Base-by-base conservation (phyloP, 1,140 invertebrate genomes). In the Solenopsis fugax region DNA sequence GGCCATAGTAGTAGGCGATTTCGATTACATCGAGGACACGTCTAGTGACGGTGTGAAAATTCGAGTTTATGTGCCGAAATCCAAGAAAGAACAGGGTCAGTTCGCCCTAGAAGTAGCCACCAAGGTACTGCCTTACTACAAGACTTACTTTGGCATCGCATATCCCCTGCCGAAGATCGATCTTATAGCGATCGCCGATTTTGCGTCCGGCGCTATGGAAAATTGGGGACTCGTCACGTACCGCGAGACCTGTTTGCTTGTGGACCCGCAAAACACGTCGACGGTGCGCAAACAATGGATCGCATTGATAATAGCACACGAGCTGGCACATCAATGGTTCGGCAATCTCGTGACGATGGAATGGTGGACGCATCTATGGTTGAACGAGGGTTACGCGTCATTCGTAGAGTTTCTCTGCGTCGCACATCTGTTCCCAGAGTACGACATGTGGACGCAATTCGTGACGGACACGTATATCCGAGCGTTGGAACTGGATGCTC, bases 121-220 rank as follows among this genome's bases (percentile, higher is more conserved):
- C 2, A 97, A 98, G 96, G 97, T 98, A 16, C 93, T 99, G 29
- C 98, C 98, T 0, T 99, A 98, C 93, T 99, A 99, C 94, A 98
- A 99, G 91, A 97, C 98, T 37, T 99, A 99, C 93, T 99, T 99
- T 95, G 97, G 98, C 84, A 98, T 99, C 88, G 97, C 98, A 1
- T 99, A 99, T 96, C 99, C 99, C 0, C 94, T 99, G 58, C 98
- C 98, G 12, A 99, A 99, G 95, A 98, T 99, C 93, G 99, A 99
- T 96, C 96, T 99, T 62, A 98, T 99, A 92, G 98, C 98, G 41
- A 98, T 99, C 93, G 97, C 98, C 21, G 98, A 99, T 94, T 99
- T 99, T 91, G 97, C 97, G 50, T 96, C 97, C 52, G 98, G 98
- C 87, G 98, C 98, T 58, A 99, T 99, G 98, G 99, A 99, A 95